Percentiles rank a stretch among this genome's conserved stretches.
Conservation (phyloP, 1,140 invertebrate species). For the Tenebrio molitor region DNA sequence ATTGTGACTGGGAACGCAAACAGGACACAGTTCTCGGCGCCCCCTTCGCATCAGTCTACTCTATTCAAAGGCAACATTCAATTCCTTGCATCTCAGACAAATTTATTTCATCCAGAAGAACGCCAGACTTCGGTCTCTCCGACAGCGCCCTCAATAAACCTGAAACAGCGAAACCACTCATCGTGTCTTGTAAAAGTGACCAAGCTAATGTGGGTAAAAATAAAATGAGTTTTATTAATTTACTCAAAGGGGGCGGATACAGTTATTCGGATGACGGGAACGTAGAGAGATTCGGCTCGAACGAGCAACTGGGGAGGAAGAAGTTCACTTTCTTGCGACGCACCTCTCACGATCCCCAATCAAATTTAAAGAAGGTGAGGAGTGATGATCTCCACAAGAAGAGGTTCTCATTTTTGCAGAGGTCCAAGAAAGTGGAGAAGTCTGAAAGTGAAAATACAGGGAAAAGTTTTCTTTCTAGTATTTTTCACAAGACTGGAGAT, state of each 20-base stretch:
- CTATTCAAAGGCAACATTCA: conserved; percentile 47
- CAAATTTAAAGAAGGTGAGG: conserved; percentile 44
- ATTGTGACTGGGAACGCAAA: conserved; percentile 47
- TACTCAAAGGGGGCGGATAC: background rate
- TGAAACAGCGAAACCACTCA: background rate
- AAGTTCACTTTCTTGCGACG: conserved; percentile 43
- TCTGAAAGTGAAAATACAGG: conserved; percentile 10
- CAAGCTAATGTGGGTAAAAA: conserved; percentile 21
- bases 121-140: conserved; percentile 48
- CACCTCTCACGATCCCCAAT: conserved; percentile 10
- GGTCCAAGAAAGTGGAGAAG: background rate
- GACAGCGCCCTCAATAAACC: conserved; percentile 52
- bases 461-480: conserved; percentile 9
- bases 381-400: conserved; percentile 29
- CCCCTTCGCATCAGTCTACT: conserved; percentile 53
- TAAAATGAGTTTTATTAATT: conserved; percentile 35
- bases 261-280: too few species aligned
- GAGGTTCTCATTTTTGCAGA: conserved; percentile 14
- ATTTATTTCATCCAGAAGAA: too few species aligned
- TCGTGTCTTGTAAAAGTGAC: background rate
- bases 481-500: conserved; percentile 39
- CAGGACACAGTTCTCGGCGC: conserved; percentile 58
- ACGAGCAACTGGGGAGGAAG: conserved; percentile 12
- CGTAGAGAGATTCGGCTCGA: background rate
- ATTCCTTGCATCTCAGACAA: conserved; percentile 35